Evolutionary conservation across 37 sponge, comb jelly and placozoan genomes (phyloP).

Genomic region (Geodia barretti): DNA sequence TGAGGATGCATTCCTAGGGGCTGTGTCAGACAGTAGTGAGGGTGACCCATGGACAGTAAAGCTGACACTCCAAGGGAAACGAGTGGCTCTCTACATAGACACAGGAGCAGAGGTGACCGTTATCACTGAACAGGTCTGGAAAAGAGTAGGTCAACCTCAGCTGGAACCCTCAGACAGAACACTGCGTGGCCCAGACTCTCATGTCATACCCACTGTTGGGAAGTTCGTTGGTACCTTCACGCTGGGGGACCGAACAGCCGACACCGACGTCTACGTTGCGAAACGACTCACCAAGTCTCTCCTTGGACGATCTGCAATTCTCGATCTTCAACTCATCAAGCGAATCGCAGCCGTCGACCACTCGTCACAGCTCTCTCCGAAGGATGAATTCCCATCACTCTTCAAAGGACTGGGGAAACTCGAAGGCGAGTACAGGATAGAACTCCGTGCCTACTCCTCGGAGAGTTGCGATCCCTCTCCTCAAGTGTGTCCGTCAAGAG

Average conservation of each 20-base stretch:
- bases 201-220: not conserved
- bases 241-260: not conserved
- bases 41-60: constrained; percentile 1
- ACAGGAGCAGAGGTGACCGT: constrained; percentile 23
- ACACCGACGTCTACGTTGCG: constrained; percentile 6
- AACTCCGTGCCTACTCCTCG: too few relatives aligned
- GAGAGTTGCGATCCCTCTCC: too few relatives aligned
- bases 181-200: constrained; percentile 11
- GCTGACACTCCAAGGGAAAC: constrained; percentile 15
- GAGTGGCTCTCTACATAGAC: constrained; percentile 3
- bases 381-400: too few relatives aligned
- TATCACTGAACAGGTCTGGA: constrained; percentile 1
- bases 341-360: not conserved
- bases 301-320: constrained; percentile 27
- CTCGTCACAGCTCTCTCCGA: too few relatives aligned
- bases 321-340: constrained; percentile 7
- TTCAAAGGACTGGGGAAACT: too few relatives aligned
- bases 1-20: constrained; percentile 4
- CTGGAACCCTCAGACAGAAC: not conserved
- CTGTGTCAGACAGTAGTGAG: not conserved
- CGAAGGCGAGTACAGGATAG: too few relatives aligned
- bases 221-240: not conserved
- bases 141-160: not conserved
- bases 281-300: not conserved
- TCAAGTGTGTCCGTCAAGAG: too few relatives aligned